phyloP scores from a whole-genome alignment of 2,113 vertebrate species.

The Podilymbus podiceps region DNA sequence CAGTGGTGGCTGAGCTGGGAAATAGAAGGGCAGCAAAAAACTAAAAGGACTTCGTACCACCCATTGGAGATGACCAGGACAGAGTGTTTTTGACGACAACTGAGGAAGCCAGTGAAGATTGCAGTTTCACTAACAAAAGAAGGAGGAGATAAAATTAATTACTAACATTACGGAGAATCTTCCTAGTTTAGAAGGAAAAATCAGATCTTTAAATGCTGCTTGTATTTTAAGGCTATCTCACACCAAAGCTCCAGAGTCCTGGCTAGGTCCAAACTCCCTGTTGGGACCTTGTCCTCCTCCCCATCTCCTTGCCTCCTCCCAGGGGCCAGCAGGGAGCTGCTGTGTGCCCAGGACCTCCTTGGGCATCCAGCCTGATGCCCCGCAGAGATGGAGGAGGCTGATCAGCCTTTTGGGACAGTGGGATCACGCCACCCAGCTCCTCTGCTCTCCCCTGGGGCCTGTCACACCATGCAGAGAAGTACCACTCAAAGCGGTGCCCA shows the following conservation, averaged over 20 bases:
- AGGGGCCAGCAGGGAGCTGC: neutral
- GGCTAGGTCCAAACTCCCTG: neutral
- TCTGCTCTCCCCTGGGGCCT: neutral
- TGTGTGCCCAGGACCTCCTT: neutral
- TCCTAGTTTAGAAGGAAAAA: neutral
- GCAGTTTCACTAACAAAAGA: neutral
- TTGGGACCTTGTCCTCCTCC: neutral
- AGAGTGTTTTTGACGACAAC: neutral
- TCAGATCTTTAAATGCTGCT: neutral
- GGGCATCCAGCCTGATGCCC: rapidly evolving
- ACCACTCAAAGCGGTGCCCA: neutral
- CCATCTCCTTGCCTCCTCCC: neutral
- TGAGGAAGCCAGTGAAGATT: neutral
- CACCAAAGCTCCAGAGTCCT: neutral
- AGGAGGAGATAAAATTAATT: neutral
- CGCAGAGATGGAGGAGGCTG: neutral
- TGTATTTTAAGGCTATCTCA: neutral
- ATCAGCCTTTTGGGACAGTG: neutral
- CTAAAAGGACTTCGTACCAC: neutral
- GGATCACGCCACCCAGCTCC: neutral
- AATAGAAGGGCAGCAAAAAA: neutral
- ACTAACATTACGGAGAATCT: neutral
- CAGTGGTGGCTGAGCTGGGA: neutral
- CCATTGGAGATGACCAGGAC: neutral
- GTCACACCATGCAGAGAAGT: neutral